These are phyloP conservation scores for Etheostoma spectabile DNA, from an alignment of 2,113 vertebrate genomes.

Conservation along the genomic window DNA sequence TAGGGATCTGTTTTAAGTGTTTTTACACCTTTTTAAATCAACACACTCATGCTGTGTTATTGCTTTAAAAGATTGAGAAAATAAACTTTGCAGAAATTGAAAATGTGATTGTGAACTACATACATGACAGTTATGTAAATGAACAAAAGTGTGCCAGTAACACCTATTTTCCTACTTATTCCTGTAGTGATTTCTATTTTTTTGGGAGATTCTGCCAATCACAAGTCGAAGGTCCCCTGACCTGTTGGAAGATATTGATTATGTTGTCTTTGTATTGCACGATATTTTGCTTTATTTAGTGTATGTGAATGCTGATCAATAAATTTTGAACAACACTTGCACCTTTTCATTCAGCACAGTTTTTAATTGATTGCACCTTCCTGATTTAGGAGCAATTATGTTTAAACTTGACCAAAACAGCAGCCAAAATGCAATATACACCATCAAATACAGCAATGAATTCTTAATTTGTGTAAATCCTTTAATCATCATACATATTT, in stretches of 20 bases:
- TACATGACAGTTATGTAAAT: neutral
- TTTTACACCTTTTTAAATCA: conserved; percentile 8
- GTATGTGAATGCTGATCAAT: conserved; percentile 42
- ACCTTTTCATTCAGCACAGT: neutral
- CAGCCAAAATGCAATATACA: neutral
- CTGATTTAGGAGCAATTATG: neutral
- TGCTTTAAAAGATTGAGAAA: neutral
- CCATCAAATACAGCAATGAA: neutral
- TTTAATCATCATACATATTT: neutral
- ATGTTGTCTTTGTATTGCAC: conserved; percentile 30
- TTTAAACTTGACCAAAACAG: neutral
- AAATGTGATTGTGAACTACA: conserved; percentile 4
- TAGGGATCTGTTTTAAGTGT: neutral
- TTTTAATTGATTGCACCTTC: neutral
- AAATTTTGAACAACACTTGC: conserved; percentile 34
- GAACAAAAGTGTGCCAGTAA: neutral
- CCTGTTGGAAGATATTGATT: neutral
- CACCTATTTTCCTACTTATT: neutral
- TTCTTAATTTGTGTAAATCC: neutral
- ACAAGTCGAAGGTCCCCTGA: neutral
- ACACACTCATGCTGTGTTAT: neutral
- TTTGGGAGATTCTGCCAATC: neutral
- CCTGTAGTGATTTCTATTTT: conserved; percentile 1
- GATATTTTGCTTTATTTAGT: conserved; percentile 12
- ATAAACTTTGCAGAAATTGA: neutral